Evolutionary conservation across 2,113 vertebrate species (phyloP).

Genomic region (Crocuta crocuta): DNA sequence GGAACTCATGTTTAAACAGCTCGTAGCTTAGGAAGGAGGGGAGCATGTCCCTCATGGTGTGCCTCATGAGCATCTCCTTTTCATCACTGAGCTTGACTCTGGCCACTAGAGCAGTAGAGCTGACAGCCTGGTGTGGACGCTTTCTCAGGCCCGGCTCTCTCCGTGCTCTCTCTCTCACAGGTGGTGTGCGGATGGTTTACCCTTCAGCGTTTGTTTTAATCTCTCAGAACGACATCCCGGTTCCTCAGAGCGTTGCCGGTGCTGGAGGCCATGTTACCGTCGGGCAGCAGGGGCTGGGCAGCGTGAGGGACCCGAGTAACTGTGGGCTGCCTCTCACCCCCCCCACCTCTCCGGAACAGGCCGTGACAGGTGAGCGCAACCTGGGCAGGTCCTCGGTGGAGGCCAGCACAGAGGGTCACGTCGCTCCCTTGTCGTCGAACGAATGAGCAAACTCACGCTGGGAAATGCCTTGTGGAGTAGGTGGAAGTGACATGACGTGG

Average conservation of each 20-base stretch:
- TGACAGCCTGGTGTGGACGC: not conserved
- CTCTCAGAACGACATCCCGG: conserved; percentile 95
- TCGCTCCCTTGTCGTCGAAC: not conserved
- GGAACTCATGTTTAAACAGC: conserved; percentile 64
- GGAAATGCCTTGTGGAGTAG: not conserved
- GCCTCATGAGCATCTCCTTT: not conserved
- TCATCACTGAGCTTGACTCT: not conserved
- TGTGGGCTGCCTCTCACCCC: conserved; percentile 97
- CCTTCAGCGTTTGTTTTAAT: conserved; percentile 97
- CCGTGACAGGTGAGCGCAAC: conserved; percentile 88
- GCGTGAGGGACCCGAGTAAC: conserved; percentile 92
- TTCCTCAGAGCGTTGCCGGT: conserved; percentile 89
- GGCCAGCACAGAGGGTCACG: not conserved
- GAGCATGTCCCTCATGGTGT: not conserved
- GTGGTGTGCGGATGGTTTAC: conserved; percentile 98
- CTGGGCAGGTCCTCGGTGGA: not conserved
- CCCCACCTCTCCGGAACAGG: conserved; percentile 97
- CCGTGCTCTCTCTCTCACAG: conserved; percentile 80
- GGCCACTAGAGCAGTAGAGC: not conserved
- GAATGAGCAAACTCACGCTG: not conserved
- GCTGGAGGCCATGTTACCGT: conserved; percentile 85
- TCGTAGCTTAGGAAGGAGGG: conserved; percentile 54
- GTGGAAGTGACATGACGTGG: not conserved
- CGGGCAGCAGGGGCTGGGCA: conserved; percentile 88
- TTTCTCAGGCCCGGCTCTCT: conserved; percentile 1